Conservation (phyloP, 2,113 vertebrate genomes). For the Bolborhynchus lineola region DNA sequence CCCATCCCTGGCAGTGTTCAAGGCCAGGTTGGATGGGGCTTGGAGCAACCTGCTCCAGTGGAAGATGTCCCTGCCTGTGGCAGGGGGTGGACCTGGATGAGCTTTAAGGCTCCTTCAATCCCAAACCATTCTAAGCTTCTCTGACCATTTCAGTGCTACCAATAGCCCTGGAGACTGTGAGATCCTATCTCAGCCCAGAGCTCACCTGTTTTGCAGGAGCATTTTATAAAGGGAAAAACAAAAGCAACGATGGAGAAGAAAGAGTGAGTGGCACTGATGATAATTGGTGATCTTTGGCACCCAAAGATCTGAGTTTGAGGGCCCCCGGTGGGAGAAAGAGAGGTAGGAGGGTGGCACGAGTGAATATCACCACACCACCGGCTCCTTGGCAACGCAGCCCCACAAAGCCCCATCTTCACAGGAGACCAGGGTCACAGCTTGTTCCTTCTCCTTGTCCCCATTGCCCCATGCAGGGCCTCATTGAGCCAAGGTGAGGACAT, state of each 20-base stretch:
- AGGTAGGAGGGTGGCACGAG: neutral
- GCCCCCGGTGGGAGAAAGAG: accelerated
- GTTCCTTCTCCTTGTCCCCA: neutral
- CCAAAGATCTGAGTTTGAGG: neutral
- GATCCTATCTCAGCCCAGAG: neutral
- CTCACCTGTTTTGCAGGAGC: neutral
- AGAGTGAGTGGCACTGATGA: accelerated
- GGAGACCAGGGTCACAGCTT: no score
- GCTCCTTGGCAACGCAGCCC: accelerated
- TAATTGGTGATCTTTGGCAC: neutral
- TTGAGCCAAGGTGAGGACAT: no score
- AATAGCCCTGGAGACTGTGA: neutral
- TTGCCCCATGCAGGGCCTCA: neutral
- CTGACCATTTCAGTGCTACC: constrained; percentile 16
- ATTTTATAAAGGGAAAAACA: neutral
- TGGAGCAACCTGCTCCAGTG: neutral
- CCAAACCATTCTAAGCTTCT: neutral
- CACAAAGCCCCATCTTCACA: neutral
- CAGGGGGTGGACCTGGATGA: neutral
- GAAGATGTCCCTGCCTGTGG: neutral
- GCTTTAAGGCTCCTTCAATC: neutral
- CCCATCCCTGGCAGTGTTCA: neutral
- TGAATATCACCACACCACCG: accelerated
- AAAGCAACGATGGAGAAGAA: neutral
- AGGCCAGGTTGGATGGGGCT: neutral